Percentiles rank a stretch among this genome's conserved stretches.
Evolutionary conservation across 2,113 vertebrate species (phyloP).

Genomic region (Illadopsis cleaveri): DNA sequence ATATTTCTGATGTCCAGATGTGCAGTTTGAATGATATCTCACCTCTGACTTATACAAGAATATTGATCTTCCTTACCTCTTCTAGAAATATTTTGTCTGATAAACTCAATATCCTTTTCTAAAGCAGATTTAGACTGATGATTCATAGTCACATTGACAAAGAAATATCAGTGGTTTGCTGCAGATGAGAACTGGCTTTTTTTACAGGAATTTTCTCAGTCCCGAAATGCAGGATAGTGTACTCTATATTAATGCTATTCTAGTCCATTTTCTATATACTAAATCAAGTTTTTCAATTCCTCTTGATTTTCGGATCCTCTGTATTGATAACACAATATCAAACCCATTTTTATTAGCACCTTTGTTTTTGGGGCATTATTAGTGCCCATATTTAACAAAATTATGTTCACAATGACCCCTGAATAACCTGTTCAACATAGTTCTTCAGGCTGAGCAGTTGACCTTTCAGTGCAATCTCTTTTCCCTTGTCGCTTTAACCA

Average conservation of each 20-base stretch:
- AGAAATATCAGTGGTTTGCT: background rate
- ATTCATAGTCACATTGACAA: background rate
- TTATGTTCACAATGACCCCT: background rate
- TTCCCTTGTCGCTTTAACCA: background rate
- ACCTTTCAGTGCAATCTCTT: background rate
- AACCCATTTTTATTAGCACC: too few relatives aligned
- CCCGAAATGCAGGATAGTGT: background rate
- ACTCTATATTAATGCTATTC: background rate
- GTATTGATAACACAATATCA: too few relatives aligned
- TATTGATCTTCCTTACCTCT: conserved; percentile 16
- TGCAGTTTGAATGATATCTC: background rate
- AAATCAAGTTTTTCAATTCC: background rate
- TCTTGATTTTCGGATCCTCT: background rate
- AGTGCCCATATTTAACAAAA: background rate
- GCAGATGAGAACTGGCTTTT: background rate
- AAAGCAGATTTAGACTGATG: background rate
- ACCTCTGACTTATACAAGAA: background rate
- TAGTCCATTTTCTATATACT: background rate
- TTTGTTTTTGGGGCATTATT: background rate
- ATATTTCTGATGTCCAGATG: background rate
- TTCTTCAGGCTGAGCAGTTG: background rate
- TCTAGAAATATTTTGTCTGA: background rate
- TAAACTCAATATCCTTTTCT: background rate
- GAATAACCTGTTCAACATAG: background rate
- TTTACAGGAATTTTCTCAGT: background rate